A percentile compares a stretch with the other conserved stretches of the same genome.
Evolutionary conservation across 1,140 invertebrate genomes (phyloP).

Genomic region (Euborellia annulipes): DNA sequence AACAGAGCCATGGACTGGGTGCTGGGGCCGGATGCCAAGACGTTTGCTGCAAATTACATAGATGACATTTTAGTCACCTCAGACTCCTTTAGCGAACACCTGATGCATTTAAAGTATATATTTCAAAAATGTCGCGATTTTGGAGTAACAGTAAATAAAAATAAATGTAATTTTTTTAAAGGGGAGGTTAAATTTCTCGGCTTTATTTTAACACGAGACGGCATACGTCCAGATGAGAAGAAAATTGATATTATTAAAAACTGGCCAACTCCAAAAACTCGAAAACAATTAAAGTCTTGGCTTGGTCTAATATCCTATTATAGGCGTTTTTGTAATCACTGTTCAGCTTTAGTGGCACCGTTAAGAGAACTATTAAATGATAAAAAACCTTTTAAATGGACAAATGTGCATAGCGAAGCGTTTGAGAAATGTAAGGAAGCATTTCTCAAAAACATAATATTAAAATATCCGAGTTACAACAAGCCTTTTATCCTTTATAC

Average conservation of each 20-base stretch:
- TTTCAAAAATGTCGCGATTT: slow-evolving; percentile 20
- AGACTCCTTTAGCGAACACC: slow-evolving; percentile 9
- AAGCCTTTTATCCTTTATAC: slow-evolving; percentile 14
- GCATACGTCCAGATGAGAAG: slow-evolving; percentile 12
- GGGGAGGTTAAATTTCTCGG: slow-evolving; percentile 19
- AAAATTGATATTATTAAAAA: slow-evolving; percentile 14
- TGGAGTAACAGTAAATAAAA: slow-evolving; percentile 28
- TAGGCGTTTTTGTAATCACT: slow-evolving; percentile 23
- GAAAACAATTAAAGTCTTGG: slow-evolving; percentile 25
- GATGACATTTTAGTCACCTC: slow-evolving; percentile 14
- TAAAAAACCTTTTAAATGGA: slow-evolving; percentile 8
- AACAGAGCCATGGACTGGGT: not conserved
- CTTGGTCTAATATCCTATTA: slow-evolving; percentile 28
- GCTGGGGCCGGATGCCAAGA: not conserved
- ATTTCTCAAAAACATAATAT: not conserved
- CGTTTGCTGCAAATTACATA: slow-evolving; percentile 5
- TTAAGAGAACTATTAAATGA: slow-evolving; percentile 20
- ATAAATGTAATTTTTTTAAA: slow-evolving; percentile 19
- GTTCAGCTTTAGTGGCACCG: slow-evolving; percentile 14
- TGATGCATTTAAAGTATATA: slow-evolving; percentile 9
- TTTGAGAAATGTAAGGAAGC: slow-evolving; percentile 3
- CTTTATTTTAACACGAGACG: slow-evolving; percentile 16
- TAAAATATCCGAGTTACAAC: slow-evolving; percentile 11
- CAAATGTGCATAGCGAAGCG: slow-evolving; percentile 1
- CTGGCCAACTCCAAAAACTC: slow-evolving; percentile 19